Conservation (phyloP, 2,797 vertebrate genomes). For the Tragelaphus oryx region DNA sequence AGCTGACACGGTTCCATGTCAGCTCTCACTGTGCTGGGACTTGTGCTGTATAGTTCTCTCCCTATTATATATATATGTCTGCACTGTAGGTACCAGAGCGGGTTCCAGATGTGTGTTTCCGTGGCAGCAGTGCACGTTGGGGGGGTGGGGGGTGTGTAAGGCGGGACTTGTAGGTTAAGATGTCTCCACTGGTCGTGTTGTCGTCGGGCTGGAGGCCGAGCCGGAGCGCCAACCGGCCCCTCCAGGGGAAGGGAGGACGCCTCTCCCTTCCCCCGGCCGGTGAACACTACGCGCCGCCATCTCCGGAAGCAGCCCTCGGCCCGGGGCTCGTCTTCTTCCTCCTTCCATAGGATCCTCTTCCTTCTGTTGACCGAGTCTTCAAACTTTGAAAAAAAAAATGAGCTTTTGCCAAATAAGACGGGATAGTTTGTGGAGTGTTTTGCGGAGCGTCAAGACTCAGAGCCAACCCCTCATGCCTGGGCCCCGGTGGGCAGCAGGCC, state of each 20-base stretch:
- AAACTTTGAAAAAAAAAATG: slow-evolving; percentile 33
- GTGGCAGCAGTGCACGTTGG: slow-evolving; percentile 63
- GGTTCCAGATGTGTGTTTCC: slow-evolving; percentile 69
- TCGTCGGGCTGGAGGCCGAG: slow-evolving; percentile 56
- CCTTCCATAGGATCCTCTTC: slow-evolving; percentile 41
- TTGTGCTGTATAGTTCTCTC: slow-evolving; percentile 81
- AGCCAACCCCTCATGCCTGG: background rate
- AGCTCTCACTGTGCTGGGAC: slow-evolving; percentile 80
- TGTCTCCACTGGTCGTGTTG: slow-evolving; percentile 63
- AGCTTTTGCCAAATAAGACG: slow-evolving; percentile 77
- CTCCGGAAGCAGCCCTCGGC: background rate
- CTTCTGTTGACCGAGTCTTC: slow-evolving; percentile 47
- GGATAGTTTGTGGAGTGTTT: slow-evolving; percentile 29
- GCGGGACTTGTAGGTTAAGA: slow-evolving; percentile 71
- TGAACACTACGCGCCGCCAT: background rate
- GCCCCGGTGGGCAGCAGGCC: background rate
- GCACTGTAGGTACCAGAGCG: slow-evolving; percentile 77
- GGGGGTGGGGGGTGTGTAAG: slow-evolving; percentile 62
- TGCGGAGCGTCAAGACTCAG: background rate
- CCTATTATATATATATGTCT: slow-evolving; percentile 70
- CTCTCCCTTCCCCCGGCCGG: background rate
- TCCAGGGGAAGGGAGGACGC: background rate
- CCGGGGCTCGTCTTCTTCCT: background rate
- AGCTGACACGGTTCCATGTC: slow-evolving; percentile 64
- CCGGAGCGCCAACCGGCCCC: slow-evolving; percentile 54